Evolutionary conservation across 1,140 invertebrate species (phyloP).

Genomic region (Leptonema lineaticorne): DNA sequence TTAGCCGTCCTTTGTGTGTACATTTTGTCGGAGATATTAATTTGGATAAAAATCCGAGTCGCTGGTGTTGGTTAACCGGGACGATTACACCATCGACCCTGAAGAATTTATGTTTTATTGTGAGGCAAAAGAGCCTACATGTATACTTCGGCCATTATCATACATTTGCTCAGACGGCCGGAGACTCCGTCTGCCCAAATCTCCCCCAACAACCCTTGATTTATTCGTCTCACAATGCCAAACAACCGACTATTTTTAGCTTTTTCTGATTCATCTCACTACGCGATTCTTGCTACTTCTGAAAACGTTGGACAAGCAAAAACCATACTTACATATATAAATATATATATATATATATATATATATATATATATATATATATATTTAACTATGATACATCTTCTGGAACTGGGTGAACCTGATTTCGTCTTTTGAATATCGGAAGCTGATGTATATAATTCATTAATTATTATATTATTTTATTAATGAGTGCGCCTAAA

Average conservation of each 20-base stretch:
- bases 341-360: background rate
- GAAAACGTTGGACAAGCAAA: slow-evolving; percentile 11
- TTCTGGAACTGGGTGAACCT: too few relatives aligned
- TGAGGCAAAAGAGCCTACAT: background rate
- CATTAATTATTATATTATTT: too few relatives aligned
- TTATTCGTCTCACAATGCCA: slow-evolving; percentile 13
- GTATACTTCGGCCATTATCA: slow-evolving; percentile 10
- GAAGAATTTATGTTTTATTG: too few relatives aligned
- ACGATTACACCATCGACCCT: background rate
- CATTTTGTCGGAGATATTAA: background rate
- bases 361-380: background rate
- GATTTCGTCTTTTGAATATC: too few relatives aligned
- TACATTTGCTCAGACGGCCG: background rate
- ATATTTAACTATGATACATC: too few relatives aligned
- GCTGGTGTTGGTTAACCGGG: background rate
- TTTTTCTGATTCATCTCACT: slow-evolving; percentile 26
- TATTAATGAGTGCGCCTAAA: too few relatives aligned
- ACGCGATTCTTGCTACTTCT: background rate
- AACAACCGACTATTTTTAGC: slow-evolving; percentile 9
- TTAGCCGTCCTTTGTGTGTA: background rate
- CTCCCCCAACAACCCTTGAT: slow-evolving; percentile 18
- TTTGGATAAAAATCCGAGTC: background rate
- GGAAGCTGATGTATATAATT: too few relatives aligned
- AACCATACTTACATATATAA: background rate
- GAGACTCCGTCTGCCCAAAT: background rate